Evolutionary conservation across 92 coral and sea anemone genomes (phyloP).

Genomic region (Montipora capitata): DNA sequence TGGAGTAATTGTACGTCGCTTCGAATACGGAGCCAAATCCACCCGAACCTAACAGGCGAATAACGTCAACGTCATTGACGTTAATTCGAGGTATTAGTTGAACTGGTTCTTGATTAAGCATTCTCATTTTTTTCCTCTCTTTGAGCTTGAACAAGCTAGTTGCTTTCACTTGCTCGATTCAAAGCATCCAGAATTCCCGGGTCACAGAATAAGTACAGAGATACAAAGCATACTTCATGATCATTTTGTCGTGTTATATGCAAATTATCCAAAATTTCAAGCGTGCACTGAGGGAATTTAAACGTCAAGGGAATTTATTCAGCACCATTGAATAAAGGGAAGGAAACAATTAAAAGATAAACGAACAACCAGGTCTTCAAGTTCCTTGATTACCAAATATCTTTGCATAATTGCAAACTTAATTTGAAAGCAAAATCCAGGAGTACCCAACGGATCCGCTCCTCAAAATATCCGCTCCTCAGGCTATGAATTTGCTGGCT

Average conservation of each 20-base stretch:
- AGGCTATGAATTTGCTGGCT: too few species aligned
- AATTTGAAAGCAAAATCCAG: background rate
- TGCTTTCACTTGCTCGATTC: background rate
- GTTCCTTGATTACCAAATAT: background rate
- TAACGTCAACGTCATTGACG: constrained; percentile 77
- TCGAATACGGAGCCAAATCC: constrained; percentile 96
- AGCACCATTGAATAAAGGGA: background rate
- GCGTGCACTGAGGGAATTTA: constrained; percentile 25
- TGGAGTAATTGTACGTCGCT: constrained; percentile 82
- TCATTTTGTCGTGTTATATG: constrained; percentile 1
- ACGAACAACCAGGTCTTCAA: background rate
- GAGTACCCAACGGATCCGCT: too few species aligned
- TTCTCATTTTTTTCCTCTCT: constrained; percentile 33
- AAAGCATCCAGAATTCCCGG: constrained; percentile 53
- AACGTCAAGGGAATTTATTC: background rate
- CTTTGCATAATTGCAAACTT: background rate
- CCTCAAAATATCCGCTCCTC: too few species aligned
- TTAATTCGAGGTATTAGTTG: constrained; percentile 66
- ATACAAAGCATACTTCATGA: background rate
- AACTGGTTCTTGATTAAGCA: constrained; percentile 43
- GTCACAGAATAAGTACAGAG: constrained; percentile 27
- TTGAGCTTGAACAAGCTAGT: background rate
- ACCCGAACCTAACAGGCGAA: constrained; percentile 88
- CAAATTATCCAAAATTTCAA: background rate
- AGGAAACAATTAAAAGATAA: background rate